Evolutionary conservation across 2,888 invertebrate genomes (phyloP), one percentile per base, ranked within the genome.

Genomic region (Volucella inflata): DNA sequence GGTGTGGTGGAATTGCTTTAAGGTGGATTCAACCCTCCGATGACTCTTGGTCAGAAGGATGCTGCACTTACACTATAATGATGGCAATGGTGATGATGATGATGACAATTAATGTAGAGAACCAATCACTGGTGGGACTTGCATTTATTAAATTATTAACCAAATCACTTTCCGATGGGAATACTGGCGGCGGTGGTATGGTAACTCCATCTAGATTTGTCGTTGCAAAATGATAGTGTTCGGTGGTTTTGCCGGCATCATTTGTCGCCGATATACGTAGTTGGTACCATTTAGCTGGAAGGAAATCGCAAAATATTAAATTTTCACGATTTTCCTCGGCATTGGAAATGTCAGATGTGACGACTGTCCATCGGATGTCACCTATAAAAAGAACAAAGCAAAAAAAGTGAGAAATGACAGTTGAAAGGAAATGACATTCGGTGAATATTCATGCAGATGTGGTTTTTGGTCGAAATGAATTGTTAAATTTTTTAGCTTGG

Each of bases 211-310:
- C 94, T 0, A 94, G 89, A 17, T 93, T 93, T 36, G 93, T 91
- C 40, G 94, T 94, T 55, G 93, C 93, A 88, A 94, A 94, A 89
- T 94, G 94, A 88, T 93, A 94, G 67, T 94, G 93, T 87, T 94
- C 94, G 0, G 94, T 93, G 60, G 94, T 94, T 92, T 93, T 93
- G 0, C 94, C 94, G 8, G 94, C 94, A 89, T 94, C 94, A 89
- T 94, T 94, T 8, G 93, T 93, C 36, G 94, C 94, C 0, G 94
- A 93, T 51, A 94, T 94, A 55, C 94, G 94, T 40, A 94, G 92
- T 67, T 94, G 94, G 90, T 94, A 94, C 90, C 94, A 93, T 57
- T 94, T 94, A 1, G 94, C 94, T 11, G 94, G 93, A 12, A 92
- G 90, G 87, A 94, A 91, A 70, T 94, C 93, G 51, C 94, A 94